Evolutionary conservation across 2,797 vertebrate species (phyloP), one percentile per base, ranked within the genome.

Genomic region (Rhynchotus rufescens): DNA sequence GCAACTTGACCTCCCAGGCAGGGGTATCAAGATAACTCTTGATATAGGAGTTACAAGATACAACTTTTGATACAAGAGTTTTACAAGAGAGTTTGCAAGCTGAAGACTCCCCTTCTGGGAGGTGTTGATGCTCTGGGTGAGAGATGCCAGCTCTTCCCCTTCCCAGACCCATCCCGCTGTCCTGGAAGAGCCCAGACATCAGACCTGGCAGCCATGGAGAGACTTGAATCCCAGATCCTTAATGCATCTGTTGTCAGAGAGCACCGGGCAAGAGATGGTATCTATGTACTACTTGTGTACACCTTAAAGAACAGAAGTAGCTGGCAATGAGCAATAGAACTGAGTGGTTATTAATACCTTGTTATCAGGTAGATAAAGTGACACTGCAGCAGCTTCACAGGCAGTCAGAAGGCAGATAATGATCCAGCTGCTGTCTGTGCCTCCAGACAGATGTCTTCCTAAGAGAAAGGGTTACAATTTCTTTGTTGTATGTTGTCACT

Each of bases 311-410:
- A 23, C 20, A 10, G 45, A 44, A 52, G 17, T 9, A 66, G 36
- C 66, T 52, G 72, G 17, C 2, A 1, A 44, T 20, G 22, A 80
- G 47, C 34, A 57, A 6, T 16, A 59, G 56, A 59, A 40, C 16
- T 0, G 0, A 52, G 56, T 9, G 2, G 0, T 52, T 51, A 16
- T 44, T 30, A 68, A 57, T 32, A 15, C 15, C 61, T 10, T 30
- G 49, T 34, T 72, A 28, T 17, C 11, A 28, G 10, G 40, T 7
- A 40, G 67, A 34, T 40, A 28, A 34, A 42, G 40, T 0, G 1
- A 42, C 49, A 57, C 10, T 19, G 6, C 7, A 38, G 8, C 44
- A 47, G 15, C 49, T n/a, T 77, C 54, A 30, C 34, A 26, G 56
- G 38, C 28, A 25, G 30, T 4, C 5, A 9, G 68, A 34, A 56